Conservation (phyloP, 2,797 vertebrate species). For the Lacerta viridis region DNA sequence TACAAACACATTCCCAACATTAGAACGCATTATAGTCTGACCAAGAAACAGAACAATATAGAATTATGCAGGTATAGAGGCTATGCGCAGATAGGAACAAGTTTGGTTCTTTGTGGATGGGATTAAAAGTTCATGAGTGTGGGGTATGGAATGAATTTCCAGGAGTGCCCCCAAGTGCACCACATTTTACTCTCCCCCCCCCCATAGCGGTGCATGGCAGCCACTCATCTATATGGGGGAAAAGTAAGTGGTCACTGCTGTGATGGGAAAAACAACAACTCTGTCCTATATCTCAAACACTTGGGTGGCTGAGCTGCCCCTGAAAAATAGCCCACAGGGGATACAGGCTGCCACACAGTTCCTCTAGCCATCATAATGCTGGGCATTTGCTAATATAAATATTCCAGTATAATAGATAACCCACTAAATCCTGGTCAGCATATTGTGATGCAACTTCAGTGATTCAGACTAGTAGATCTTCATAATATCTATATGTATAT, state of each 20-base stretch:
- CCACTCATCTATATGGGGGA: neutral
- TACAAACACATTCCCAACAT: neutral
- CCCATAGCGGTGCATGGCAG: neutral
- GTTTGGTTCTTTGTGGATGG: neutral
- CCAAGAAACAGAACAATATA: neutral
- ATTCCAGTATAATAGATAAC: neutral
- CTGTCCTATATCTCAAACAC: neutral
- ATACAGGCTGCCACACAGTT: neutral
- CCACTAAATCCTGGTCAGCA: neutral
- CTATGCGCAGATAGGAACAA: neutral
- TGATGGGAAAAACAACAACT: neutral
- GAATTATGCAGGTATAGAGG: too few relatives aligned
- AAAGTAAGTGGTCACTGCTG: neutral
- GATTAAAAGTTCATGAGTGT: neutral
- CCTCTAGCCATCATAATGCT: neutral
- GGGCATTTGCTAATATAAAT: neutral
- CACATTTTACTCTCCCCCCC: neutral
- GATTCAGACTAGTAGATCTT: neutral
- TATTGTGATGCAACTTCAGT: neutral
- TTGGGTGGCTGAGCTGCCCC: neutral
- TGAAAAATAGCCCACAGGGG: neutral
- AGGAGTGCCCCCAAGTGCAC: neutral
- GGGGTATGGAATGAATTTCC: neutral
- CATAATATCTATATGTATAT: neutral
- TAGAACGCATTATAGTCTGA: neutral